Evolutionary conservation across 2,888 invertebrate genomes (phyloP), one percentile per base, ranked within the genome.

Genomic region (Druceiella hillmani): DNA sequence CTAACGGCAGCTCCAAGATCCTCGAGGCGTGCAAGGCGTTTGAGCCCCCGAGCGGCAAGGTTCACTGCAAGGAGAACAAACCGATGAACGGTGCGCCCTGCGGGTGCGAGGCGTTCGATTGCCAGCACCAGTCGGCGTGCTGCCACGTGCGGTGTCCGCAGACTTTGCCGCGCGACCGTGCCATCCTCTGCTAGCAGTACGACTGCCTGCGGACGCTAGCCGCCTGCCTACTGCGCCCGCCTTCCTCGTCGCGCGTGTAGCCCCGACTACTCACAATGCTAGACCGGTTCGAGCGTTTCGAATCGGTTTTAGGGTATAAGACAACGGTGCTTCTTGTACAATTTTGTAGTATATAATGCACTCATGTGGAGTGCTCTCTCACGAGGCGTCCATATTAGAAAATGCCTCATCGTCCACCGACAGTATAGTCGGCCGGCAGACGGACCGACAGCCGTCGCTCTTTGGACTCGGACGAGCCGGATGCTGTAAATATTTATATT

Each of bases 151-250:
- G n/a, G 27, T 9, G 5, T 9, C 27, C 7, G 17, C 31, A 17
- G 11, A 5, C 33, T n/a, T n/a, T n/a, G n/a, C 52, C 56, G 41
- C 53, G 55, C 10, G 57, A 56, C 52, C 57, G 60, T 53, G 58
- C 58, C 44, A 61, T 63, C 53, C 59, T 62, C 25, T 63, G 66
- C 65, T 64, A 63, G 64, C 63, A n/a, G n/a, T n/a, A n/a, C n/a
- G 55, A 25, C 33, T 27, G 35, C 43, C 31, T 42, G 22, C n/a
- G 10, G 11, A 16, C 17, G 12, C 15, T 29, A 41, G 33, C 38
- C 43, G 39, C 36, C 26, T 38, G 35, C 45, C 36, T 39, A 36
- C 29, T 22, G 36, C 48, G 49, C 40, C 46, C 50, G 38, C 49
- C 48, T 51, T 48, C 43, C 52, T 41, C 41, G 36, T 24, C 26